Conservation (phyloP, 2,113 vertebrate genomes). For the Pardalotus punctatus region DNA sequence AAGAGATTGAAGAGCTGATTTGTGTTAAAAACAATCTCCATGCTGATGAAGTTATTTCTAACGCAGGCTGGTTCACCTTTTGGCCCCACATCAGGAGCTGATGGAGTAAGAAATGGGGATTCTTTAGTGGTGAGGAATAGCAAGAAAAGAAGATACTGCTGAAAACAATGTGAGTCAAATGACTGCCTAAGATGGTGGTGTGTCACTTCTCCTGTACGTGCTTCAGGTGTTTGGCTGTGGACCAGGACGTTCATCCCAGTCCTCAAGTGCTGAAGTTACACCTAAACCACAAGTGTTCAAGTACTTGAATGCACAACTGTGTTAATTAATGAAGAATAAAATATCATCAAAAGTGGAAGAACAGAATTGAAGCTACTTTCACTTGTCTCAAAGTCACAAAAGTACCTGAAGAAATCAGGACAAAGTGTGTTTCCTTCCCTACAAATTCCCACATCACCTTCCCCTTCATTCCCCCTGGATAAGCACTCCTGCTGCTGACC, state of each 20-base stretch:
- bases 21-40: neutral
- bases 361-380: neutral
- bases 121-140: neutral
- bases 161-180: neutral
- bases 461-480: neutral
- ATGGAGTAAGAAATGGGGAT: neutral
- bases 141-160: neutral
- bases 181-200: neutral
- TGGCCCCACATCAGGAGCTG: neutral
- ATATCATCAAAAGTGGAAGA: neutral
- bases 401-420: neutral
- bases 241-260: neutral
- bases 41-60: neutral
- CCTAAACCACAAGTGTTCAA: rapidly evolving
- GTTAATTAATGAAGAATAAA: neutral
- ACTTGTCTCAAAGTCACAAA: neutral
- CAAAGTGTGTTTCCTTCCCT: neutral
- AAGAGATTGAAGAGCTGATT: neutral
- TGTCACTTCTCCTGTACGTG: neutral
- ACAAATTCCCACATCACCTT: neutral
- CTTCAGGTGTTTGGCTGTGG: neutral
- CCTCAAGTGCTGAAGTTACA: neutral
- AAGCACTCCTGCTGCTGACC: neutral
- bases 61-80: neutral
- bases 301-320: neutral